These are phyloP conservation scores for Trichopoda pennipes DNA, from an alignment of 2,888 invertebrate species.

Conservation along the genomic window DNA sequence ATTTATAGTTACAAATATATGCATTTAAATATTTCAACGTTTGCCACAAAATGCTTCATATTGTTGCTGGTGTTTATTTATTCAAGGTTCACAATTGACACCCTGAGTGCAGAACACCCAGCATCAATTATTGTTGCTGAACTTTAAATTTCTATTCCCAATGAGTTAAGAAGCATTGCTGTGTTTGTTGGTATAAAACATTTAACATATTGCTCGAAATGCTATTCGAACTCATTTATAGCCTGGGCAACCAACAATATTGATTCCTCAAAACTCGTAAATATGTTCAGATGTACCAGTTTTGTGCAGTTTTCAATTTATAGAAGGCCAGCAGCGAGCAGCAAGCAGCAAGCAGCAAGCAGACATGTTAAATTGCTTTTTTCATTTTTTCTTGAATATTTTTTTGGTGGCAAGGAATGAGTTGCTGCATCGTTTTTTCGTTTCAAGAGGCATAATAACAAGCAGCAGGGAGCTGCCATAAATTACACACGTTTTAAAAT, in stretches of 20 bases:
- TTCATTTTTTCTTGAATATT: background rate
- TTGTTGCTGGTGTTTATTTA: slow-evolving; percentile 58
- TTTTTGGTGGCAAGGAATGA: slow-evolving; percentile 35
- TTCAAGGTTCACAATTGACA: slow-evolving; percentile 68
- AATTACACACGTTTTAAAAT: slow-evolving; percentile 70
- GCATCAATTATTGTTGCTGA: slow-evolving; percentile 48
- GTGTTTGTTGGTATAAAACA: slow-evolving; percentile 39
- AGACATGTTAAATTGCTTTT: slow-evolving; percentile 45
- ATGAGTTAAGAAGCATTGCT: background rate
- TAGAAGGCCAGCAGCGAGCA: too few relatives aligned
- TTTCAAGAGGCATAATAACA: slow-evolving; percentile 43
- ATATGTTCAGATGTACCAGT: background rate
- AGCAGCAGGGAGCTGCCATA: slow-evolving; percentile 72
- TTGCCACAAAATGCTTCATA: slow-evolving; percentile 44
- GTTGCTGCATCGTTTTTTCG: slow-evolving; percentile 17
- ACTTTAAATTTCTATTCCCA: slow-evolving; percentile 35
- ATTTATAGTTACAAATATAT: slow-evolving; percentile 26
- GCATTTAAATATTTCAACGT: slow-evolving; percentile 65
- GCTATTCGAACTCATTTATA: slow-evolving; percentile 30
- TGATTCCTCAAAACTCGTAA: slow-evolving; percentile 33
- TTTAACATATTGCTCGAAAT: slow-evolving; percentile 53
- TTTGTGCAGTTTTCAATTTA: slow-evolving; percentile 42
- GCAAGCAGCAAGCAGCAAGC: too few relatives aligned
- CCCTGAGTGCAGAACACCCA: slow-evolving; percentile 61
- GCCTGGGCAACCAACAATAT: slow-evolving; percentile 23